Base-by-base conservation (phyloP, 2,113 vertebrate genomes). In the Callopanchax toddi region DNA sequence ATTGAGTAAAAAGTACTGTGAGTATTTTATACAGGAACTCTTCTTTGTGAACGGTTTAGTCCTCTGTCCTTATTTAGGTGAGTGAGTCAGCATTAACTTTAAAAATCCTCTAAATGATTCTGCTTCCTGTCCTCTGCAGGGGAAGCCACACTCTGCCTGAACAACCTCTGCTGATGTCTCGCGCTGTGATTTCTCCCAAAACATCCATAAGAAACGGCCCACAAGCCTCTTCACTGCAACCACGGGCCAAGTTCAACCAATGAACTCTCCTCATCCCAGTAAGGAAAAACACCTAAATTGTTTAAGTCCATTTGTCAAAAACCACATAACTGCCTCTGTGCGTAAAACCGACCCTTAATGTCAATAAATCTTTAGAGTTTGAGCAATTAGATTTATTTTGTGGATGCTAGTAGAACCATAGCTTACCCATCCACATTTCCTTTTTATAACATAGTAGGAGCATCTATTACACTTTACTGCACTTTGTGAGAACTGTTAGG, bases 121-220 rank as follows among this genome's bases (percentile, higher is more conserved):
- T 66, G 15, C 23, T 65, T 40, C 34, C 60, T 37, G 11, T 37
- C 37, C 20, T 66, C 34, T 49, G 45, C 34, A 36, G 65, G 20
- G 46, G 57, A 60, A 74, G 42, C 32, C 29, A 63, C 48, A 54
- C 52, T 50, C 36, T 43, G 58, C 75, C 71, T 64, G 74, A 69
- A 72, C 57, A 60, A 52, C 42, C 22, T 16, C 20, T 32, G 40
- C 39, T 51, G 25, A 26, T 53, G 32, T 68, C 51, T 63, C 42
- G 13, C 48, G 40, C 62, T 58, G 45, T 65, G 59, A 74, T 40
- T 36, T 34, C 80, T 84, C 82, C 82, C 60, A 71, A 54, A 81
- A 49, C 60, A 74, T 62, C 79, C 54, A 56, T n/a, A n/a, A n/a
- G n/a, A 71, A 39, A 11, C 58, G 45, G 56, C 32, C 58, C 59